Evolutionary conservation across 2,888 invertebrate genomes (phyloP), one percentile per base, ranked within the genome.

Genomic region (Sthenelais limicola): DNA sequence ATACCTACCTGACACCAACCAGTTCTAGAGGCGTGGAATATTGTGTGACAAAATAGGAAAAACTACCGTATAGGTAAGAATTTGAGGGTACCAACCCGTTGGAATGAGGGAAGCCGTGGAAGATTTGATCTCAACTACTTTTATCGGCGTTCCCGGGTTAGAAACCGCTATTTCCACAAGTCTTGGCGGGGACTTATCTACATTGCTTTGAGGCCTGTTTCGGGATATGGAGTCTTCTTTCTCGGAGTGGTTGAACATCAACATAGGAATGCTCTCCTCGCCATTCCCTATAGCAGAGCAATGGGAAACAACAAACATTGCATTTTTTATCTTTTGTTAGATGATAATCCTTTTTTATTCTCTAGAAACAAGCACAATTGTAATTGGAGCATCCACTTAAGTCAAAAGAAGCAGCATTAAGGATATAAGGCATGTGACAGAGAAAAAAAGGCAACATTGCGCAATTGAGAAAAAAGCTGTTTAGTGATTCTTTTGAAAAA

Each of bases 251-350:
- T 85, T 86, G 75, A 85, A 80, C 85, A 83, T 82, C 80, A 86
- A 76, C 86, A 86, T 85, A 30, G 86, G 86, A 70, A 86, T 84
- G 48, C 82, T 81, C 76, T 86, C 86, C 77, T 86, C 86, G 47
- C 84, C 85, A 77, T 82, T 84, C 75, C 84, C 78, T 78, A 54
- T 62, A 62, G 62, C 62, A 24, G 62, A 62, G 62, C 62, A 62
- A 62, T 15, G 62, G 51, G 35, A 62, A 62, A 62, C 62, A 62
- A 62, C 62, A 62, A 38, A 62, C 62, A 62, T 62, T 62, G 62
- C 38, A 38, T 62, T 62, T 62, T 24, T 38, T 38, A 24, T 62
- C 38, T 33, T 21, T 21, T 62, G 24, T 43, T 15, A 43, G 9
- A 18, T n/a, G n/a, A n/a, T n/a, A n/a, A n/a, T n/a, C 43, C 35